Conservation (phyloP, 2,113 vertebrate genomes). For the Aepyceros melampus region DNA sequence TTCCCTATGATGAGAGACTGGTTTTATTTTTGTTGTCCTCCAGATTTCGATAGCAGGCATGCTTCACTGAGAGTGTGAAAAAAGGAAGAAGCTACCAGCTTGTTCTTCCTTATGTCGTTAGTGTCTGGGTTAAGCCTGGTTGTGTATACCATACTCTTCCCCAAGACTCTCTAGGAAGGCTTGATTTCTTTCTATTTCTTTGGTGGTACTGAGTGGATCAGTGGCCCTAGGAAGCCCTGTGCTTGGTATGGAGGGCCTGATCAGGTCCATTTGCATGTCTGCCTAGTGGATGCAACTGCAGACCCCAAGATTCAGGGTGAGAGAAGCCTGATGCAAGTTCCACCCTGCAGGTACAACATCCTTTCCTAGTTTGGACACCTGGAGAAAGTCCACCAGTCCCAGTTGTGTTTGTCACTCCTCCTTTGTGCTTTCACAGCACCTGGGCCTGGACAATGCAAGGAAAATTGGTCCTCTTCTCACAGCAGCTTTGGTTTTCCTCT, state of each 20-base stretch:
- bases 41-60: neutral
- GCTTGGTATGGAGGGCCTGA: neutral
- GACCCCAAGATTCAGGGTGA: neutral
- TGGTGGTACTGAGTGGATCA: neutral
- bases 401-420: neutral
- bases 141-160: neutral
- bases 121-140: neutral
- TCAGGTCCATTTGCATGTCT: neutral
- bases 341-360: neutral
- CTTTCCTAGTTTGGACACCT: neutral
- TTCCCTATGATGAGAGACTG: neutral
- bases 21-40: neutral
- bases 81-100: conserved; percentile 5
- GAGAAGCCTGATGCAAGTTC: neutral
- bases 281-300: neutral
- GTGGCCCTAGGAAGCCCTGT: neutral
- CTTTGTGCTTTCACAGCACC: neutral
- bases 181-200: neutral
- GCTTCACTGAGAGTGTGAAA: neutral
- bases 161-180: neutral
- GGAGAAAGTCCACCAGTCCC: neutral
- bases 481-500: neutral
- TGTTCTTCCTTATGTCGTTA: neutral
- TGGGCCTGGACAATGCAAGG: neutral
- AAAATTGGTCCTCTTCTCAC: neutral